Evolutionary conservation across 2,888 invertebrate species (phyloP).

Genomic region (Scelioninae gen. 2): DNA sequence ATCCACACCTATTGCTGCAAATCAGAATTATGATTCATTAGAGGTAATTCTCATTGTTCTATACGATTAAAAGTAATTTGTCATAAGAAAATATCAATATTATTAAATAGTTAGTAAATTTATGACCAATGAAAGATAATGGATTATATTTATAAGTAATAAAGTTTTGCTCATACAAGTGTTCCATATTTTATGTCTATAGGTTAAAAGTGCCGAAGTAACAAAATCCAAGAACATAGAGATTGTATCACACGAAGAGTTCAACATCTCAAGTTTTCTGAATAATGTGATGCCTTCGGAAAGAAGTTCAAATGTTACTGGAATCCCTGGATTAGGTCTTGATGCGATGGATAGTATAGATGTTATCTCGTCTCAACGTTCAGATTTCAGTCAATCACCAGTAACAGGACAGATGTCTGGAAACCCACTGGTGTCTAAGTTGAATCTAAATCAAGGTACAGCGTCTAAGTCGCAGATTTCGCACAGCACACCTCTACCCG

Average conservation of each 20-base stretch:
- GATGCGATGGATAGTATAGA: constrained; percentile 66
- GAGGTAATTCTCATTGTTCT: constrained; percentile 68
- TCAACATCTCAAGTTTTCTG: constrained; percentile 78
- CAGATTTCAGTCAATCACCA: constrained; percentile 76
- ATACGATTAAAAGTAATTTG: too few species aligned
- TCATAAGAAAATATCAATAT: too few species aligned
- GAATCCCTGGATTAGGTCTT: constrained; percentile 72
- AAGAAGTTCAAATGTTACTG: constrained; percentile 64
- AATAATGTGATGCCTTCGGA: constrained; percentile 77
- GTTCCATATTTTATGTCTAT: constrained; percentile 29
- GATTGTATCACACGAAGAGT: constrained; percentile 72
- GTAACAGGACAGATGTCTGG: constrained; percentile 72
- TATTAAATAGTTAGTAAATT: too few species aligned
- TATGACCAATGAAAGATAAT: too few species aligned
- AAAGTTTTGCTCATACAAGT: constrained; percentile 3
- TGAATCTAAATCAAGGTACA: constrained; percentile 62
- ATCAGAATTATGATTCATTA: constrained; percentile 70
- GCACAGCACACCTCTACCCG: constrained; percentile 71
- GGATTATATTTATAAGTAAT: neutral
- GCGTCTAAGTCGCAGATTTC: constrained; percentile 68
- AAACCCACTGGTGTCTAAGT: constrained; percentile 67
- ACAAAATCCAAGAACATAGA: constrained; percentile 77
- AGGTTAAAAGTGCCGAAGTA: constrained; percentile 79
- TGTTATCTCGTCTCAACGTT: constrained; percentile 65
- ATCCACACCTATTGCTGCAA: constrained; percentile 66